Evolutionary conservation across 2,113 vertebrate genomes (phyloP), one percentile per base, ranked within the genome.

Genomic region (Limanda limanda): DNA sequence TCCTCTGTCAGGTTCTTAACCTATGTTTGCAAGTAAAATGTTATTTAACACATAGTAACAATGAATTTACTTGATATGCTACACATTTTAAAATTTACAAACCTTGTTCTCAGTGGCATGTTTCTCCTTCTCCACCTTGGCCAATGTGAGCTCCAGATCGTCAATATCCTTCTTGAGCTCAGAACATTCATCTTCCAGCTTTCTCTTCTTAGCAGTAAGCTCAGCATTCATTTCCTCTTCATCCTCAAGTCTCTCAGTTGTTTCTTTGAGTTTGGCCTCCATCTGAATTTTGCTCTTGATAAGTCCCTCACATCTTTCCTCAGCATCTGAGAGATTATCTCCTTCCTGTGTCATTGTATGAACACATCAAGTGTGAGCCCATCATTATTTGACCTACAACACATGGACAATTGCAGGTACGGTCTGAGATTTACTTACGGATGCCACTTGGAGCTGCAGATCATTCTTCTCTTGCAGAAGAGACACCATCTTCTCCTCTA

Each of bases 151-250:
- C 48, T 67, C 64, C 48, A 67, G 25, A 14, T 67, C 48, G 27
- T 67, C 48, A 67, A 67, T 67, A 54, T 67, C 83, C 66, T 91
- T 92, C 76, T 91, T 91, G 57, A 92, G 89, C 74, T 92, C 90
- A 87, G 90, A 92, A 73, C 89, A 92, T 79, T 96, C 95, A 77
- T 94, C 95, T 68, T 96, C 96, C 37, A 97, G 90, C 71, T 96
- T 96, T 82, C 95, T 94, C 77, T 90, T 92, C 68, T 96, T 96
- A 82, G 89, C 93, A 56, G 95, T 94, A 67, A 96, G 91, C 76
- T 96, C 96, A n/a, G 90, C 93, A 0, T 96, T 96, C 48, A 37
- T 95, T 78, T 97, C 96, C 0, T 97, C 96, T 78, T 96, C 79
- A 21, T 89, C 85, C 10, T 96, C 94, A 93, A 96, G 94, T 78